Conservation (phyloP, 2,797 vertebrate genomes). For the Gymnothorax reevesii region DNA sequence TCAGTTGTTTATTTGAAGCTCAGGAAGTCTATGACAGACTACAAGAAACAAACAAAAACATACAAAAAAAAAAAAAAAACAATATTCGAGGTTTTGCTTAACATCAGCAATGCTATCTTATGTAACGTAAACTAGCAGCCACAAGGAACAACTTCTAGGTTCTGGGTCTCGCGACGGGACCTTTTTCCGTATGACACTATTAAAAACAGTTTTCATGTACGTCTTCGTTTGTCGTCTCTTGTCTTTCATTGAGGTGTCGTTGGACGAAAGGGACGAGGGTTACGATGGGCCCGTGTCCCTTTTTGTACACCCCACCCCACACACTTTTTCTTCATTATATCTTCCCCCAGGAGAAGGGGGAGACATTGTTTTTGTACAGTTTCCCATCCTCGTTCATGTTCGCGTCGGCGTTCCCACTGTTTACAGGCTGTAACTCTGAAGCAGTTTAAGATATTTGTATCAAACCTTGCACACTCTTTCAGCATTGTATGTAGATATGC, state of each 20-base stretch:
- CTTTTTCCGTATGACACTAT: conserved; percentile 45
- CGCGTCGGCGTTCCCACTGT: no score
- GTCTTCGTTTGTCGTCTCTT: conserved; percentile 44
- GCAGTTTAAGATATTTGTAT: no score
- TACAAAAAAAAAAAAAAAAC: background rate
- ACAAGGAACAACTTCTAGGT: conserved; percentile 41
- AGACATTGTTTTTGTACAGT: no score
- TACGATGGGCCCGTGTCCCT: background rate
- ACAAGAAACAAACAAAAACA: conserved; percentile 5
- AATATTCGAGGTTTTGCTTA: conserved; percentile 43
- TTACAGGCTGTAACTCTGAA: no score
- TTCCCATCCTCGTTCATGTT: no score
- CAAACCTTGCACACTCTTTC: no score
- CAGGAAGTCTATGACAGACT: conserved; percentile 64
- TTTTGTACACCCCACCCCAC: background rate
- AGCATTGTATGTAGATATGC: no score
- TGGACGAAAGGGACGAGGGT: background rate
- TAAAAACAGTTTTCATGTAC: conserved; percentile 46
- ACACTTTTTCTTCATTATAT: no score
- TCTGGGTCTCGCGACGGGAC: conserved; percentile 33
- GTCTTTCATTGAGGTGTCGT: conserved; percentile 42
- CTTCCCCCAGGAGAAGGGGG: no score
- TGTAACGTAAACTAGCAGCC: conserved; percentile 41
- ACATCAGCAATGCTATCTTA: conserved; percentile 47
- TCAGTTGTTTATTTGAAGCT: conserved; percentile 66